Evolutionary conservation across 2,888 invertebrate genomes (phyloP).

Genomic region (Pachycephus smyrnensis): DNA sequence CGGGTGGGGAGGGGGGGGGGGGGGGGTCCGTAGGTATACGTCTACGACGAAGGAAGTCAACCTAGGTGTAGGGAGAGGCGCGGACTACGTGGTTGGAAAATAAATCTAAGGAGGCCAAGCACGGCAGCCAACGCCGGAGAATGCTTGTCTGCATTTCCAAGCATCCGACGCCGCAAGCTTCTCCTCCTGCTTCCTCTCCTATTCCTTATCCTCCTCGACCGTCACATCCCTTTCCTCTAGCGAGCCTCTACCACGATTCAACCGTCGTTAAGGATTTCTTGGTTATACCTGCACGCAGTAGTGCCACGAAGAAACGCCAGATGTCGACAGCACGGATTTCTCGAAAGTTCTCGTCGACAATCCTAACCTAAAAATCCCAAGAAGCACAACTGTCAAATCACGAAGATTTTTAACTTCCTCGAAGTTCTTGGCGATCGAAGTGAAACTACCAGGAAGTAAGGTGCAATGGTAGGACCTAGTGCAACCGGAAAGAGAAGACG

Average conservation of each 20-base stretch:
- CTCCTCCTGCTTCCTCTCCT: conserved; percentile 17
- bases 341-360: not conserved
- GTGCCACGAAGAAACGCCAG: not conserved
- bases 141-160: conserved; percentile 46
- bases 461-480: not conserved
- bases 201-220: conserved; percentile 12
- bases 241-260: not conserved
- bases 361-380: too few relatives aligned
- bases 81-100: conserved; percentile 48
- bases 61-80: conserved; percentile 26
- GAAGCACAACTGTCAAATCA: too few relatives aligned
- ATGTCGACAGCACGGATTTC: not conserved
- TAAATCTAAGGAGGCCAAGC: conserved; percentile 40
- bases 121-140: conserved; percentile 28
- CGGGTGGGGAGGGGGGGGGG: not conserved
- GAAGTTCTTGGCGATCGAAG: not conserved
- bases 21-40: not conserved
- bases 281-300: not conserved
- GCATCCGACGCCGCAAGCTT: conserved; percentile 35
- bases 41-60: not conserved
- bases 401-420: not conserved
- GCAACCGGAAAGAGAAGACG: not conserved
- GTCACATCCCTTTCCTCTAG: conserved; percentile 3
- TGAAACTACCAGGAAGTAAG: not conserved
- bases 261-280: not conserved